Conservation (phyloP, 2,797 vertebrate species). For the Phyllotis vaccarum region DNA sequence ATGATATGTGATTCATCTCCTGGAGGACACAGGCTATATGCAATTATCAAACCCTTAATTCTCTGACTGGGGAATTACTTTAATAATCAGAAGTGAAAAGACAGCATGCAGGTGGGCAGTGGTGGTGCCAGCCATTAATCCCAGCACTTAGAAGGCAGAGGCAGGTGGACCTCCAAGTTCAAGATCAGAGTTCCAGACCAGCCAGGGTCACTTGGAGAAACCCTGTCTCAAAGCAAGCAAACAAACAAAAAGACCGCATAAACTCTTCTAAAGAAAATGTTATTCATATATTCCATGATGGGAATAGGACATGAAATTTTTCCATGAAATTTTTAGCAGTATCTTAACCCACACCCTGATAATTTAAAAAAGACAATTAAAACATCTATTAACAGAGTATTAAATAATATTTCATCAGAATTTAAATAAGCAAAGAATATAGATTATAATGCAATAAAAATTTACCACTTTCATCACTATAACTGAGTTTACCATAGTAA, state of each 20-base stretch:
- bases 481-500: conserved; percentile 7
- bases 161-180: neutral
- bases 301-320: neutral
- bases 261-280: conserved; percentile 9
- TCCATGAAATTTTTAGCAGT: neutral
- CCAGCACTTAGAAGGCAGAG: neutral
- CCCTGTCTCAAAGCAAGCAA: neutral
- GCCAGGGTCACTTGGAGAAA: neutral
- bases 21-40: neutral
- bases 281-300: neutral
- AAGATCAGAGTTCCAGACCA: neutral
- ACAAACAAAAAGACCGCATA: neutral
- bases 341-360: neutral
- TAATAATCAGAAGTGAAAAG: neutral
- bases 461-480: conserved; percentile 5
- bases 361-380: conserved; percentile 3
- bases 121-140: neutral
- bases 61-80: neutral
- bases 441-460: neutral
- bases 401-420: conserved; percentile 16
- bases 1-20: neutral
- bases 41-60: conserved; percentile 34
- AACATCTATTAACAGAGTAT: neutral
- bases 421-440: neutral
- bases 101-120: neutral